Conservation (phyloP, 2,888 invertebrate genomes). For the Agrotis puta region DNA sequence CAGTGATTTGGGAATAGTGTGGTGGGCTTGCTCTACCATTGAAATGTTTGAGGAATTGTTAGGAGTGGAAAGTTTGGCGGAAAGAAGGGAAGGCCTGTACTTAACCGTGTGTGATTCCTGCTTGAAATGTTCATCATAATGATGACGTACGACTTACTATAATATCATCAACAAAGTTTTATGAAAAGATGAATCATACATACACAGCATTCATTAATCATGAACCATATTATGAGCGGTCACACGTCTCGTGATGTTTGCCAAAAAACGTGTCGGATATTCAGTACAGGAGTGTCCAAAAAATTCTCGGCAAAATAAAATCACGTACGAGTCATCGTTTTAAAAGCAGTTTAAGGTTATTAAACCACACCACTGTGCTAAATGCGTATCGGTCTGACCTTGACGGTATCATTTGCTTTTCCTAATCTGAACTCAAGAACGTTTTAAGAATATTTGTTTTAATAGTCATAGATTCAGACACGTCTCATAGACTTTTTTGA, state of each 20-base stretch:
- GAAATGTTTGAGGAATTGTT: too few relatives aligned
- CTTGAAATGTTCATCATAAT: too few relatives aligned
- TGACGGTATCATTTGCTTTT: constrained; percentile 14
- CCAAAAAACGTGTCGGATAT: constrained; percentile 30
- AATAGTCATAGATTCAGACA: too few relatives aligned
- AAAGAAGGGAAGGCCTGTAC: not conserved
- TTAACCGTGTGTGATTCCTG: not conserved
- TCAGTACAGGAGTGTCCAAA: constrained; percentile 7
- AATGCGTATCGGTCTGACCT: constrained; percentile 32
- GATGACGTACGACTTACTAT: not conserved
- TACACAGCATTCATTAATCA: constrained; percentile 3
- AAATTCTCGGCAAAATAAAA: constrained; percentile 20
- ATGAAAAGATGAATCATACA: constrained; percentile 13
- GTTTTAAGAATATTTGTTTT: not conserved
- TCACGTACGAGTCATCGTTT: constrained; percentile 34
- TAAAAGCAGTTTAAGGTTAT: constrained; percentile 41
- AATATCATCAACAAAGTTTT: constrained; percentile 11
- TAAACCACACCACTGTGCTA: constrained; percentile 29
- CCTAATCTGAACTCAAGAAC: constrained; percentile 9
- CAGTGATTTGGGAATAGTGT: too few relatives aligned
- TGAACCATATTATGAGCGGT: not conserved
- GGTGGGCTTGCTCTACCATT: too few relatives aligned
- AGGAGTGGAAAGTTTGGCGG: not conserved
- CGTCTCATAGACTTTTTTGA: too few relatives aligned
- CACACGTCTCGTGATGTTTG: constrained; percentile 16